Percentiles rank a stretch among this genome's conserved stretches.
These are phyloP conservation scores for Holacanthus passer DNA, from an alignment of 2,113 vertebrate species.

Conservation along the genomic window DNA sequence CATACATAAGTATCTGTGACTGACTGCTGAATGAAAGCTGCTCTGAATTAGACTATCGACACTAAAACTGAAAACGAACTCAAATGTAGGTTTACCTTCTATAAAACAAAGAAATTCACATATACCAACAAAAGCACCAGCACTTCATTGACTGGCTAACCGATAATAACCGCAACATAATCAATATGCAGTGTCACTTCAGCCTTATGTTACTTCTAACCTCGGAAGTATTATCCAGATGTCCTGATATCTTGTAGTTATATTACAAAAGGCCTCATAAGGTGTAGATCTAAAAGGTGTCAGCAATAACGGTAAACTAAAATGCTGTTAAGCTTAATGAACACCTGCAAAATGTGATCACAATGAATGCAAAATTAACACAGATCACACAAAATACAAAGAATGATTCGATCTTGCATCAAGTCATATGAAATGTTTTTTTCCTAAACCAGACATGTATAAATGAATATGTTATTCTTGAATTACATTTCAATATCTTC, in stretches of 20 bases:
- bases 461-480: neutral
- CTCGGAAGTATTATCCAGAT: neutral
- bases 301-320: neutral
- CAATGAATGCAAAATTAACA: neutral
- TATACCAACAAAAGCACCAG: neutral
- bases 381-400: neutral
- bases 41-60: neutral
- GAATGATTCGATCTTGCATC: neutral
- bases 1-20: neutral
- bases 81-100: neutral
- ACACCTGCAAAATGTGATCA: neutral
- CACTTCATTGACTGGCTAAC: neutral
- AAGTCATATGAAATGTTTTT: neutral
- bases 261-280: neutral
- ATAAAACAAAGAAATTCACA: neutral
- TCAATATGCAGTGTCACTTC: neutral
- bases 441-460: neutral
- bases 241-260: neutral
- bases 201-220: neutral
- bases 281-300: neutral
- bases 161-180: slow-evolving; percentile 1
- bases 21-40: neutral
- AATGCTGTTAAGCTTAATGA: neutral
- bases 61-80: neutral
- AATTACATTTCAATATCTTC: too few species aligned